Conservation (phyloP, 1,140 invertebrate species). For the Panulirus ornatus region DNA sequence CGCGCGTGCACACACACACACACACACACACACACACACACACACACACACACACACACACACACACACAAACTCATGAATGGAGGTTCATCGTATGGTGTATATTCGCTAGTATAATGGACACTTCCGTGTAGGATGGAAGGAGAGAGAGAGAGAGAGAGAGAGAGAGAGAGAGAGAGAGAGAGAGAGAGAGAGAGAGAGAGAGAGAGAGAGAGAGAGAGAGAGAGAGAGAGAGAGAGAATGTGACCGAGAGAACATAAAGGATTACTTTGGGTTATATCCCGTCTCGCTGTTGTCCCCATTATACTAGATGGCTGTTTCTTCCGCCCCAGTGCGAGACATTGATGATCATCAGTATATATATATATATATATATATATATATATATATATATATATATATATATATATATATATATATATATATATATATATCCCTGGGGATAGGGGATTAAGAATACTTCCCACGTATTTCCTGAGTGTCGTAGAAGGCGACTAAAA, state of each 20-base stretch:
- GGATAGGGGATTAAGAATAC: not conserved
- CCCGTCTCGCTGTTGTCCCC: too few relatives aligned
- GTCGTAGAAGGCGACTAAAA: too few relatives aligned
- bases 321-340: too few relatives aligned
- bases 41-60: not conserved
- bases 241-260: not conserved
- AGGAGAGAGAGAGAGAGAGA: not conserved
- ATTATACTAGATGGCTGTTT: too few relatives aligned
- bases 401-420: constrained; percentile 21
- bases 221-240: not conserved
- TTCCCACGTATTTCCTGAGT: not conserved
- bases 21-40: not conserved
- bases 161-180: not conserved
- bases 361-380: constrained; percentile 19
- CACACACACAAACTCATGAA: not conserved
- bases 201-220: not conserved
- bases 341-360: too few relatives aligned
- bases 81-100: not conserved
- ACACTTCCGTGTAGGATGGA: not conserved
- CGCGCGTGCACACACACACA: too few relatives aligned
- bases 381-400: constrained; percentile 27
- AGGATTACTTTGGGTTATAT: not conserved
- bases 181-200: not conserved
- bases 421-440: constrained; percentile 5
- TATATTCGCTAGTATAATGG: not conserved